Conservation (phyloP, 2,113 vertebrate species). For the Pelobates fuscus region DNA sequence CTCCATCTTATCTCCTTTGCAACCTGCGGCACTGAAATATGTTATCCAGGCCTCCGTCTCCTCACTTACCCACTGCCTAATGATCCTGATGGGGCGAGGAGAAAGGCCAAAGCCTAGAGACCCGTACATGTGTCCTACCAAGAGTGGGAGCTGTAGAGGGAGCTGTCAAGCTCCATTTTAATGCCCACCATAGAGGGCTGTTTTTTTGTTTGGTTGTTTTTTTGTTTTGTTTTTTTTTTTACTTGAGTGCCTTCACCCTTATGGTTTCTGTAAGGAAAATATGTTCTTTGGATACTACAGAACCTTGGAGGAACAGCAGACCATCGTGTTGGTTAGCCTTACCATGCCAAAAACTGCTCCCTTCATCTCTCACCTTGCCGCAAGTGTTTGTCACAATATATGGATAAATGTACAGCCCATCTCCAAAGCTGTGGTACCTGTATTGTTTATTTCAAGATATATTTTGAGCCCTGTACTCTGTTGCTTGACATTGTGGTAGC, state of each 20-base stretch:
- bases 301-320: conserved; percentile 20
- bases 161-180: background rate
- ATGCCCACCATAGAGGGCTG: background rate
- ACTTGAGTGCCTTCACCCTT: conserved; percentile 39
- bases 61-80: conserved; percentile 7
- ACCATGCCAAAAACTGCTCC: background rate
- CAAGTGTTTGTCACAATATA: conserved; percentile 13
- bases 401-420: conserved; percentile 39
- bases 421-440: conserved; percentile 44
- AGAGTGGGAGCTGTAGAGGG: background rate
- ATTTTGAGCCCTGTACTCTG: background rate
- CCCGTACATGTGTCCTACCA: background rate
- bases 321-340: conserved; percentile 27
- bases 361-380: background rate
- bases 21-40: conserved; percentile 3
- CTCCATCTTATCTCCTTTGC: background rate
- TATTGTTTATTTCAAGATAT: conserved; percentile 31
- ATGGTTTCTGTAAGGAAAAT: conserved; percentile 3
- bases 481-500: background rate
- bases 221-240: background rate
- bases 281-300: background rate
- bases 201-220: too few relatives aligned
- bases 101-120: background rate
- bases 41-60: background rate
- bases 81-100: background rate